A percentile compares a stretch with the other conserved stretches of the same genome.
phyloP scores from a whole-genome alignment of 2,113 vertebrate species.

The Oxyura jamaicensis region DNA sequence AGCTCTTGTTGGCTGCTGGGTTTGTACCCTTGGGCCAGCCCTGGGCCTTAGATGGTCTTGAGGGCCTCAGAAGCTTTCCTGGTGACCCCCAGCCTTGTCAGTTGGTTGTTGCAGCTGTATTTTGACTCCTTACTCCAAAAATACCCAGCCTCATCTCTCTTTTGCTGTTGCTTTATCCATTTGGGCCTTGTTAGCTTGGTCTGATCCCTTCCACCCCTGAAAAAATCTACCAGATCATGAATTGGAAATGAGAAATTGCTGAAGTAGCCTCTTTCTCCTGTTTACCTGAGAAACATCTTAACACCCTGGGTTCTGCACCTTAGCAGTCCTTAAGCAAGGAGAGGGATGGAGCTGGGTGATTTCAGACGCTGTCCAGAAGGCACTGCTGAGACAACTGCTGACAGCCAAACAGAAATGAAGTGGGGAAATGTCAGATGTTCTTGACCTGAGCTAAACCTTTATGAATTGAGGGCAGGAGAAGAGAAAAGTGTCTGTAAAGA shows the following conservation, averaged over 20 bases:
- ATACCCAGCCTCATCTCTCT: background rate
- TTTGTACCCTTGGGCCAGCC: background rate
- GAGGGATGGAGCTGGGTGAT: background rate
- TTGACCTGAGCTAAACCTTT: slow-evolving; percentile 49
- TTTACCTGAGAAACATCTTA: background rate
- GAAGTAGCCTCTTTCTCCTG: background rate
- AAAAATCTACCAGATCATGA: background rate
- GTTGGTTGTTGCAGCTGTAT: background rate
- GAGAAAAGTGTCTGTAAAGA: background rate
- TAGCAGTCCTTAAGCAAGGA: rapidly evolving
- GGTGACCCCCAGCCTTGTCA: background rate
- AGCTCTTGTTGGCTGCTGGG: background rate
- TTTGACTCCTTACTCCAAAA: background rate
- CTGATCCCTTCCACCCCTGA: too few species aligned
- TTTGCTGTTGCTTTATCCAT: background rate
- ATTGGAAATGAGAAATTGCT: background rate
- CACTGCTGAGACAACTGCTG: background rate
- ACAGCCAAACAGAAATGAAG: slow-evolving; percentile 44
- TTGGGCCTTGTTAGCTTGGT: background rate
- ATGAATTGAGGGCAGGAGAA: slow-evolving; percentile 12
- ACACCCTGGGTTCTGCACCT: background rate
- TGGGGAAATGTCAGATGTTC: slow-evolving; percentile 15
- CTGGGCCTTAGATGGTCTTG: background rate
- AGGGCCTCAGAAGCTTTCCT: background rate
- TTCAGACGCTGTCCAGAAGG: background rate